Evolutionary conservation across 2,888 invertebrate genomes (phyloP), one percentile per base, ranked within the genome.

Genomic region (Dicycla oo): DNA sequence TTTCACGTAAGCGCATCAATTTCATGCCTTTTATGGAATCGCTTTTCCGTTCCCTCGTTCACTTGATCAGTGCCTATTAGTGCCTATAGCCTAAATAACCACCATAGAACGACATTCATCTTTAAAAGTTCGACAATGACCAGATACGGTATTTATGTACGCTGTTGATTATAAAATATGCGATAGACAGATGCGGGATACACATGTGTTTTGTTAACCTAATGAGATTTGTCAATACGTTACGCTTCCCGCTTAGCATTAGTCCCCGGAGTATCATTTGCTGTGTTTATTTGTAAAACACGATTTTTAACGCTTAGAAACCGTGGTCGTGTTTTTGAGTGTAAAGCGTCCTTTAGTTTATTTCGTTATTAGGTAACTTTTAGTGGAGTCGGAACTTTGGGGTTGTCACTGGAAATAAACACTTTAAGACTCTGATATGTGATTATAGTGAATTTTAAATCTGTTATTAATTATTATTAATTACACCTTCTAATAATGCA

Each of bases 141-240:
- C 88, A 89, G 88, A 90, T 81, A 85, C 82, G 73, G 87, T 81
- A 87, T 88, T 89, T 93, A 90, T 90, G 84, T 90, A 89, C 87
- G 86, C 89, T 90, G 88, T 89, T 90, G 88, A 91, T 93, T 91
- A 91, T 93, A 87, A 91, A 93, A 91, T 92, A 90, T 88, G 89
- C 88, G 84, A 91, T 86, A 86, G 90, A 90, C 95, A 95, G 93
- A 94, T 95, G 95, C 91, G 91, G 86, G 89, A 86, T 81, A 88
- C 95, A 94, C 94, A 93, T 95, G 95, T 92, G 90, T 95, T 95
- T 94, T 94, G 95, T 95, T 95, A 94, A 88, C 88, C 89, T 94
- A 94, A 95, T 95, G 93, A 94, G 91, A 89, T 92, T 91, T 92
- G 95, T 94, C 94, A 93, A 93, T 94, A 93, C 94, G 92, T 91